phyloP scores from a whole-genome alignment of 2,888 invertebrate species.

The Drosophila multiciliata region DNA sequence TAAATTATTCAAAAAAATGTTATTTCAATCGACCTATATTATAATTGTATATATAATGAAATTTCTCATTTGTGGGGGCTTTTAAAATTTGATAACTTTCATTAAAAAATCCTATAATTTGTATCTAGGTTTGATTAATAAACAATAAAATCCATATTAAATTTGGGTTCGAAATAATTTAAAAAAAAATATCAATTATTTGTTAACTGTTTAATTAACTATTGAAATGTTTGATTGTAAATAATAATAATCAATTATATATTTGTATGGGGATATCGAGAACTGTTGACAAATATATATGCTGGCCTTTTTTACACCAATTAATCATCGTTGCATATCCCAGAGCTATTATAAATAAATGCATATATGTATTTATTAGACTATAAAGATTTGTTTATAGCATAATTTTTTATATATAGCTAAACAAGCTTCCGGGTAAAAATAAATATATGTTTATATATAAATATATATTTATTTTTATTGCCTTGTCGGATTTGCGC shows the following conservation, averaged over 20 bases:
- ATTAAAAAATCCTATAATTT: background rate
- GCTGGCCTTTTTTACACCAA: background rate
- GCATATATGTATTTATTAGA: background rate
- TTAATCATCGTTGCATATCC: background rate
- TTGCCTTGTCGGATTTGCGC: conserved; percentile 50
- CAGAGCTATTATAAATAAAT: background rate
- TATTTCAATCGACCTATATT: background rate
- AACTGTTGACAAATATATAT: background rate
- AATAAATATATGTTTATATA: conserved; percentile 43
- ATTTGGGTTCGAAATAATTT: background rate
- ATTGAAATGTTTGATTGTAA: no score
- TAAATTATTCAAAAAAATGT: background rate
- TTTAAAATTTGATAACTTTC: background rate
- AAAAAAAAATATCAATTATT: background rate
- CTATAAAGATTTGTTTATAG: conserved; percentile 12
- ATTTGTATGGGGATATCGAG: background rate
- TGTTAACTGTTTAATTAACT: background rate
- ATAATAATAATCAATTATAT: background rate
- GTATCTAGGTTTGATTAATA: background rate
- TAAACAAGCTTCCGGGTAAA: conserved; percentile 60
- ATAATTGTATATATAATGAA: background rate
- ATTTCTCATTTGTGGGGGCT: no score
- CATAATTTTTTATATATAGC: conserved; percentile 40
- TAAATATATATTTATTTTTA: conserved; percentile 39
- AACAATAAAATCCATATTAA: background rate